A percentile compares a stretch with the other conserved stretches of the same genome.
These are phyloP conservation scores for Ceratitis capitata DNA, from an alignment of 1,140 invertebrate species.

Conservation along the genomic window DNA sequence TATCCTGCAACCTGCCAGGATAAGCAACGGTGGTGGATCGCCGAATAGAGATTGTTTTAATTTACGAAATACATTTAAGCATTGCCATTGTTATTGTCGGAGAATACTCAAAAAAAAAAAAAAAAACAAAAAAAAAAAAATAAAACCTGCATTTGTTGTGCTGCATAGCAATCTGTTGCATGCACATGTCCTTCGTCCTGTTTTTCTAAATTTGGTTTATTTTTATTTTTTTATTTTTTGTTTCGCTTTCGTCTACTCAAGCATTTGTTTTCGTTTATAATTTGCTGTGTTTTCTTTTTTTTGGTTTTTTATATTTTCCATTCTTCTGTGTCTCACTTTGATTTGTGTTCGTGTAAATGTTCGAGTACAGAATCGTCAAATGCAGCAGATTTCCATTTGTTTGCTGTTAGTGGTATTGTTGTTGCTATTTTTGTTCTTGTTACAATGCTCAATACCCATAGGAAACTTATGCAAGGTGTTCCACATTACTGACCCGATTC, in stretches of 20 bases:
- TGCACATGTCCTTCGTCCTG: conserved; percentile 27
- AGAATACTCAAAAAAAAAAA: not conserved
- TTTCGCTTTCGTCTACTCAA: not conserved
- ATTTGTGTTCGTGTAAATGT: conserved; percentile 13
- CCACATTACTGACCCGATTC: not conserved
- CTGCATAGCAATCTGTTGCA: conserved; percentile 3
- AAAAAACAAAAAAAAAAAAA: too few relatives aligned
- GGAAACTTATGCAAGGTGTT: conserved; percentile 12
- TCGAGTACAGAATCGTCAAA: not conserved
- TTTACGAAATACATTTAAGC: not conserved
- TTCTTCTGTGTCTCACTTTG: not conserved
- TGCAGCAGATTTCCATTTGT: conserved; percentile 25
- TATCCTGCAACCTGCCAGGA: conserved; percentile 35
- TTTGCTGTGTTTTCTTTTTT: not conserved
- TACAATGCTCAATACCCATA: not conserved
- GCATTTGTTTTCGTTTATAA: conserved; percentile 34
- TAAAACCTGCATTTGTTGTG: not conserved
- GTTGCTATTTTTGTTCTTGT: not conserved
- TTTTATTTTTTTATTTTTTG: not conserved
- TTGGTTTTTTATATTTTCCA: not conserved
- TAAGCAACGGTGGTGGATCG: not conserved
- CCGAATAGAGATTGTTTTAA: not conserved
- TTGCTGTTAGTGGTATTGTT: not conserved
- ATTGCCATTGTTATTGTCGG: not conserved
- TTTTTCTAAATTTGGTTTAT: not conserved